These are phyloP conservation scores for Stichopus chloronotus DNA, from an alignment of 35 echinoderm and acorn worm genomes.

Conservation along the genomic window DNA sequence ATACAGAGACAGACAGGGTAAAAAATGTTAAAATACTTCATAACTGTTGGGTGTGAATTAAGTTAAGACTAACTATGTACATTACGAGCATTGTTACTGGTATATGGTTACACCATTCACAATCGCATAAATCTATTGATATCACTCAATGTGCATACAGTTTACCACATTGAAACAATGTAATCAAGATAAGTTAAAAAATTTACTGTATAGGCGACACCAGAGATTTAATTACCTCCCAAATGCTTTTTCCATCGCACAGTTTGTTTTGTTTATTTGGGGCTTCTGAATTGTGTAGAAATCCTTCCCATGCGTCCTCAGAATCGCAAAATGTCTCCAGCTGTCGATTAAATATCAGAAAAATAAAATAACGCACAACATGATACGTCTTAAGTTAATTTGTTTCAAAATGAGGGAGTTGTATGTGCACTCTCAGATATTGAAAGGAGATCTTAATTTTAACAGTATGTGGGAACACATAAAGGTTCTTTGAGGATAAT, in stretches of 20 bases:
- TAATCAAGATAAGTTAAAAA: too few relatives aligned
- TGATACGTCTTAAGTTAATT: not conserved
- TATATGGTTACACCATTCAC: too few relatives aligned
- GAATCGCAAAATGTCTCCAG: constrained; percentile 66
- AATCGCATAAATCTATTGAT: too few relatives aligned
- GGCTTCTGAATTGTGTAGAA: constrained; percentile 71
- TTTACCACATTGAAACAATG: too few relatives aligned
- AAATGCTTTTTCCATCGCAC: constrained; percentile 73
- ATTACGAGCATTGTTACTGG: too few relatives aligned
- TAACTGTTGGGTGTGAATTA: too few relatives aligned
- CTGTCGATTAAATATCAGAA: not conserved
- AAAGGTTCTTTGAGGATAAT: not conserved
- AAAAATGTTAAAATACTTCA: too few relatives aligned
- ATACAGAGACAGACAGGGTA: too few relatives aligned
- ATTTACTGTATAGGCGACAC: too few relatives aligned
- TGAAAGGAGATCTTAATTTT: not conserved
- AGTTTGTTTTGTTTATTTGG: constrained; percentile 70
- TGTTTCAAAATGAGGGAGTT: not conserved
- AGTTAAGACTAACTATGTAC: too few relatives aligned
- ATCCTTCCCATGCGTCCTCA: constrained; percentile 27
- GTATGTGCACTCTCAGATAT: not conserved
- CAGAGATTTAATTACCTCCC: constrained; percentile 58
- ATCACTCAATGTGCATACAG: too few relatives aligned
- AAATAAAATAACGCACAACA: not conserved
- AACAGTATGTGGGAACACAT: not conserved